These are phyloP conservation scores for Noctua janthe DNA, from an alignment of 2,888 invertebrate species.

Conservation along the genomic window DNA sequence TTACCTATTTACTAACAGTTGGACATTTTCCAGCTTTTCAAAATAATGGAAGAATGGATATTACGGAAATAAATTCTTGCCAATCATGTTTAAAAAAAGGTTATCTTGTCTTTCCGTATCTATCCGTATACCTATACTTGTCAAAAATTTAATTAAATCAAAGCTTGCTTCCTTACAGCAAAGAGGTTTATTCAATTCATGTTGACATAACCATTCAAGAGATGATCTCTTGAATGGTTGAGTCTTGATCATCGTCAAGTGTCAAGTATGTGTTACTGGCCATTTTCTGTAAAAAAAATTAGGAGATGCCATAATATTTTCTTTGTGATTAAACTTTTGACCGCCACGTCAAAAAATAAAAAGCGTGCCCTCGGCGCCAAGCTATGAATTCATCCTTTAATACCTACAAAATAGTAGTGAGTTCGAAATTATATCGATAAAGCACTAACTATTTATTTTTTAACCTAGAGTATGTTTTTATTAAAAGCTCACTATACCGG, in stretches of 20 bases:
- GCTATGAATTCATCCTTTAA: too few species aligned
- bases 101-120: neutral
- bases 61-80: neutral
- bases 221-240: too few species aligned
- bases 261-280: slow-evolving; percentile 5
- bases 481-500: too few species aligned
- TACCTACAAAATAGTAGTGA: too few species aligned
- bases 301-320: slow-evolving; percentile 4
- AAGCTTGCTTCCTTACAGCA: neutral
- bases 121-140: neutral
- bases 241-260: too few species aligned
- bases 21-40: neutral
- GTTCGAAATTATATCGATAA: too few species aligned
- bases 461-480: too few species aligned
- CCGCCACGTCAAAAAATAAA: too few species aligned
- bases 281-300: neutral
- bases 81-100: neutral
- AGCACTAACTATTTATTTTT: too few species aligned
- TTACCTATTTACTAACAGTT: neutral
- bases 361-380: too few species aligned
- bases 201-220: neutral
- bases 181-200: slow-evolving; percentile 3
- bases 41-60: neutral
- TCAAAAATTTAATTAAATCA: neutral
- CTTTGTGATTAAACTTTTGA: neutral